phyloP scores from a whole-genome alignment of 1,140 invertebrate species.

The Drosophila novamexicana region DNA sequence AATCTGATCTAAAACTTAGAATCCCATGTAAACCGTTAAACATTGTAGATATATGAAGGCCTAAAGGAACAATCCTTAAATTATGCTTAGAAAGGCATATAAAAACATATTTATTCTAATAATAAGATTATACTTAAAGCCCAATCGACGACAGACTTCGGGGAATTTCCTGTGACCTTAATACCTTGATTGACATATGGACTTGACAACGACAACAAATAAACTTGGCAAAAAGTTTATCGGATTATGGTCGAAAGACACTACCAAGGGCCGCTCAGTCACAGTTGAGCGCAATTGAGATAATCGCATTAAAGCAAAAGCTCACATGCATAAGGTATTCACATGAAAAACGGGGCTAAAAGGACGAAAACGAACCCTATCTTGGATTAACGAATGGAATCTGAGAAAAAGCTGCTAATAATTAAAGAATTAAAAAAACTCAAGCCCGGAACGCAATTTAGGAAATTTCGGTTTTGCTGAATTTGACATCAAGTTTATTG shows the following conservation, averaged over 20 bases:
- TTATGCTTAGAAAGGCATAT: neutral
- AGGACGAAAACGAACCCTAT: neutral
- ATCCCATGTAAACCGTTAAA: too few relatives aligned
- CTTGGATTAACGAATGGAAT: neutral
- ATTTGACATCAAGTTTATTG: constrained; percentile 74
- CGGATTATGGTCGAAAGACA: constrained; percentile 54
- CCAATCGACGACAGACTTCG: constrained; percentile 3
- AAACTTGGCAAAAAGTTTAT: constrained; percentile 62
- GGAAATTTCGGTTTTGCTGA: neutral
- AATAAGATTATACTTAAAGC: neutral
- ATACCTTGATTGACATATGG: constrained; percentile 62
- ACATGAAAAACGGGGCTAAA: neutral
- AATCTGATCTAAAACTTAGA: too few relatives aligned
- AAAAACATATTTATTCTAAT: neutral
- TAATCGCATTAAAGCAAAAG: constrained; percentile 67
- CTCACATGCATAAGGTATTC: constrained; percentile 35
- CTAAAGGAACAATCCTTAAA: too few relatives aligned
- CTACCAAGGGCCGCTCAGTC: constrained; percentile 1
- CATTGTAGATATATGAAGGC: too few relatives aligned
- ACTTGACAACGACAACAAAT: constrained; percentile 42
- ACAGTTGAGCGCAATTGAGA: constrained; percentile 54
- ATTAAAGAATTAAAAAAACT: neutral
- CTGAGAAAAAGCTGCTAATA: neutral
- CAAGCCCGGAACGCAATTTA: neutral
- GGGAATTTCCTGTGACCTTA: constrained; percentile 20